Base-by-base conservation (phyloP, 2,797 vertebrate species). In the Sus cebifrons region DNA sequence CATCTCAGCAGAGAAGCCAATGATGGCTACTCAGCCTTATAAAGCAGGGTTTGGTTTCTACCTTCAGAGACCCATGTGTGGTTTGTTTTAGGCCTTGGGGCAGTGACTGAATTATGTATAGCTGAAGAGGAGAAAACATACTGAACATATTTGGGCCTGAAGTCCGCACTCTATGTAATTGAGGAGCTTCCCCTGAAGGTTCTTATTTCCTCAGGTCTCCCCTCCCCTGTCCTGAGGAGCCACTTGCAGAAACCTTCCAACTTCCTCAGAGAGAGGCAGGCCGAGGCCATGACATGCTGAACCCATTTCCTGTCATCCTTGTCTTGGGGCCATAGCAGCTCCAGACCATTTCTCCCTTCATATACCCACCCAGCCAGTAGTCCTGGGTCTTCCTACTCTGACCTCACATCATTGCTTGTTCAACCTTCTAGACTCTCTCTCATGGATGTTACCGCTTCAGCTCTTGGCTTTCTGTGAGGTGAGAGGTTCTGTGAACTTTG, bases 31-130 rank as follows among this genome's bases (percentile, higher is more conserved):
- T 71, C 74, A 96, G 96, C 97, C 96, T 97, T 97, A 98, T 97
- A 97, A 98, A 98, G 88, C 93, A 96, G 97, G 96, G 86, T 97
- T 97, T 97, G 95, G 90, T 97, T 98, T 97, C 95, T 97, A 96
- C 88, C 73, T 87, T 88, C 67, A 68, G 87, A 97, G 96, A 96
- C 85, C 97, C 32, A 25, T 3, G 96, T 97, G 96, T 97, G 96
- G 49, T 97, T 97, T 98, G 79, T 97, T 86, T 86, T 77, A 81
- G 82, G 62, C 70, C 92, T 62, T 52, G 56, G 25, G 64, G 40
- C 18, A 54, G n/a, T 73, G 70, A 67, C 21, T 54, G 54, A 65
- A 49, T 91, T 85, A n/a, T 12, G 86, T 85, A n/a, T 12, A 89
- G n/a, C 44, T 86, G 40, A 84, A 68, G 85, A 90, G 83, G 67